A percentile compares a stretch with the other conserved stretches of the same genome.
phyloP scores from a whole-genome alignment of 1,140 invertebrate species.

The Drosophila neocordata region DNA sequence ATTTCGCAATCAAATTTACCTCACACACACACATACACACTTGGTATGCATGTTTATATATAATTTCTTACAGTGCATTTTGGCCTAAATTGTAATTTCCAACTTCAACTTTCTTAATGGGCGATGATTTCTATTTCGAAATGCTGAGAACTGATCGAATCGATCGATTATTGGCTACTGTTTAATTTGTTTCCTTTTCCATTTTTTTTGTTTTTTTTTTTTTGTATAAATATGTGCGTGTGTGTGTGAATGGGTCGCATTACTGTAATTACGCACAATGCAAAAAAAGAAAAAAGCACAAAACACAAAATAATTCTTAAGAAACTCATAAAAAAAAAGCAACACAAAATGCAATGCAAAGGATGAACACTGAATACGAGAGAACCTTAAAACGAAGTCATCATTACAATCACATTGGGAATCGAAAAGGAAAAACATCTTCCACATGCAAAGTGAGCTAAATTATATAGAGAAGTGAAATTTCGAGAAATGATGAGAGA shows the following conservation, averaged over 20 bases:
- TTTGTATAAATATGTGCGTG: constrained; percentile 5
- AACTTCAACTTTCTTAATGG: constrained; percentile 69
- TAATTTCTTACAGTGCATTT: constrained; percentile 18
- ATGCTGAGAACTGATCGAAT: constrained; percentile 33
- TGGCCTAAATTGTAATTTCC: constrained; percentile 53
- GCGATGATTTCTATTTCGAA: constrained; percentile 51
- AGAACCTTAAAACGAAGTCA: constrained; percentile 64
- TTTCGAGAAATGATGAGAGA: constrained; percentile 38
- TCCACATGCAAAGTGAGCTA: constrained; percentile 64
- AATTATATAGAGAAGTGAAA: constrained; percentile 62
- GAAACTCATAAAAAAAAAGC: constrained; percentile 70
- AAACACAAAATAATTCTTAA: constrained; percentile 72
- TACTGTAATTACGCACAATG: constrained; percentile 73
- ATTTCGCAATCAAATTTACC: too few relatives aligned
- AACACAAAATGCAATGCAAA: not conserved
- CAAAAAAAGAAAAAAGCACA: constrained; percentile 25
- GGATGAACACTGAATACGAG: constrained; percentile 7
- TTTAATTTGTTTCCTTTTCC: constrained; percentile 63
- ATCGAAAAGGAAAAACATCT: constrained; percentile 26
- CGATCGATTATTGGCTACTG: constrained; percentile 41
- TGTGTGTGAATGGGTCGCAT: constrained; percentile 36
- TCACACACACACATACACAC: too few relatives aligned
- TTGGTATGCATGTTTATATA: too few relatives aligned
- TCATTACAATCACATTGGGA: constrained; percentile 76
- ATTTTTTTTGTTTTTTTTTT: constrained; percentile 30